These are phyloP conservation scores for Achlya flavicornis DNA, from an alignment of 2,888 invertebrate genomes.

Conservation along the genomic window DNA sequence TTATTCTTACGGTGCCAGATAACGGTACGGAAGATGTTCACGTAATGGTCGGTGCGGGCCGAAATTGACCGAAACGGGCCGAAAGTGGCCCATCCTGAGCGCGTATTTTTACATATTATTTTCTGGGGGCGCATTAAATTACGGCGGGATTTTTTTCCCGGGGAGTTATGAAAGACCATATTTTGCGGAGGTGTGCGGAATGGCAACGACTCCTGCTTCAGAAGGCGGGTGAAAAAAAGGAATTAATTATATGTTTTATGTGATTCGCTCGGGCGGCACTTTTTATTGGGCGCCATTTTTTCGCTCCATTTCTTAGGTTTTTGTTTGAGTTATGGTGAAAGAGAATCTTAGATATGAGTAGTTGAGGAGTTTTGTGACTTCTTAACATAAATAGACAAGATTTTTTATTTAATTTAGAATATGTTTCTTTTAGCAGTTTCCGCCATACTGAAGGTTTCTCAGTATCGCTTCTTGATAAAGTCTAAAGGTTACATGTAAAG, in stretches of 20 bases:
- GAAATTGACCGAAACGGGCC: conserved; percentile 63
- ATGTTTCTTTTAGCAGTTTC: too few species aligned
- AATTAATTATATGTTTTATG: conserved; percentile 68
- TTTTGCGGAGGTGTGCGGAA: conserved; percentile 70
- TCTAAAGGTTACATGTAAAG: too few species aligned
- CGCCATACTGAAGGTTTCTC: too few species aligned
- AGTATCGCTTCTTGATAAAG: background rate
- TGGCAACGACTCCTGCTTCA: conserved; percentile 63
- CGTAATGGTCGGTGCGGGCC: conserved; percentile 67
- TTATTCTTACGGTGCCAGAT: conserved; percentile 72
- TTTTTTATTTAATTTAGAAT: background rate
- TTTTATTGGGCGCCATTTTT: conserved; percentile 47
- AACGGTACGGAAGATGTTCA: conserved; percentile 69
- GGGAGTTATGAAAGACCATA: conserved; percentile 75
- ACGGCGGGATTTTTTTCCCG: conserved; percentile 62
- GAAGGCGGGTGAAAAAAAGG: conserved; percentile 57
- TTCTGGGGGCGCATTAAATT: conserved; percentile 74
- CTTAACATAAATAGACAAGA: background rate
- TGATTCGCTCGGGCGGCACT: conserved; percentile 31
- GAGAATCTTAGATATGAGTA: background rate
- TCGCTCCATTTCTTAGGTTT: conserved; percentile 28
- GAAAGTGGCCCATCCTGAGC: conserved; percentile 50
- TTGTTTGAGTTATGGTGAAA: background rate
- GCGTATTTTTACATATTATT: conserved; percentile 79
- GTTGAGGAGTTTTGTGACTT: background rate